Percentiles rank a stretch among this genome's conserved stretches.
phyloP scores from a whole-genome alignment of 2,113 vertebrate species.

The Nothobranchius furzeri region DNA sequence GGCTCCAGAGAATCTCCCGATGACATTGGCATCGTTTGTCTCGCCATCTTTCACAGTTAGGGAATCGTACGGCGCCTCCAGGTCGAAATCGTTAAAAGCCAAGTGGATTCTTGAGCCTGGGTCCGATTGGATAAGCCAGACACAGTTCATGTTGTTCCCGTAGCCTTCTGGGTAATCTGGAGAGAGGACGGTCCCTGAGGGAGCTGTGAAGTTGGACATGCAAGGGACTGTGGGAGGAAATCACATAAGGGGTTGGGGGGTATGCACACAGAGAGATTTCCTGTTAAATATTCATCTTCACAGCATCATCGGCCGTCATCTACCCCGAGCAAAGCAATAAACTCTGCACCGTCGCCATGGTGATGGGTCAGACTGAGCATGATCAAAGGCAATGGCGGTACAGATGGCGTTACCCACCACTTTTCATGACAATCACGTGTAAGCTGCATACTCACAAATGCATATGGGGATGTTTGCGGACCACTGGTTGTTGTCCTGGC shows the following conservation, averaged over 20 bases:
- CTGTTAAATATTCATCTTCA: constrained; percentile 69
- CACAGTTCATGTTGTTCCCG: constrained; percentile 98
- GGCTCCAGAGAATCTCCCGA: constrained; percentile 96
- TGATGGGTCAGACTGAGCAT: constrained; percentile 57
- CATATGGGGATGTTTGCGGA: constrained; percentile 99
- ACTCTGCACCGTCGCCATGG: constrained; percentile 58
- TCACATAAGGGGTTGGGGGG: constrained; percentile 7
- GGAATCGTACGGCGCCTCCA: constrained; percentile 98
- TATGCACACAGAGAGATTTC: constrained; percentile 34
- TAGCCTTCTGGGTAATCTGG: constrained; percentile 99
- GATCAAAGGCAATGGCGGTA: constrained; percentile 37
- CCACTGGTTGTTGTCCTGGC: constrained; percentile 99
- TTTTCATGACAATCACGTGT: background rate
- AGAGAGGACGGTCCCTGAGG: constrained; percentile 96
- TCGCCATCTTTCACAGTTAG: constrained; percentile 98
- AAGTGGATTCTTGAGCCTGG: constrained; percentile 95
- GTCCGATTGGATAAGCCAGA: constrained; percentile 97
- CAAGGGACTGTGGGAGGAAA: constrained; percentile 88
- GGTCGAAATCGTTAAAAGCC: constrained; percentile 98
- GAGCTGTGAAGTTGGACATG: constrained; percentile 98
- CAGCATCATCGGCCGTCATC: constrained; percentile 60
- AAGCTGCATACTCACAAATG: constrained; percentile 89
- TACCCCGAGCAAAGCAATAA: constrained; percentile 58
- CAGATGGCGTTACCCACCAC: background rate
- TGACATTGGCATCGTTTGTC: constrained; percentile 86